A percentile compares a stretch with the other conserved stretches of the same genome.
phyloP scores from a whole-genome alignment of 2,888 invertebrate species.

The Dascillus cervinus region DNA sequence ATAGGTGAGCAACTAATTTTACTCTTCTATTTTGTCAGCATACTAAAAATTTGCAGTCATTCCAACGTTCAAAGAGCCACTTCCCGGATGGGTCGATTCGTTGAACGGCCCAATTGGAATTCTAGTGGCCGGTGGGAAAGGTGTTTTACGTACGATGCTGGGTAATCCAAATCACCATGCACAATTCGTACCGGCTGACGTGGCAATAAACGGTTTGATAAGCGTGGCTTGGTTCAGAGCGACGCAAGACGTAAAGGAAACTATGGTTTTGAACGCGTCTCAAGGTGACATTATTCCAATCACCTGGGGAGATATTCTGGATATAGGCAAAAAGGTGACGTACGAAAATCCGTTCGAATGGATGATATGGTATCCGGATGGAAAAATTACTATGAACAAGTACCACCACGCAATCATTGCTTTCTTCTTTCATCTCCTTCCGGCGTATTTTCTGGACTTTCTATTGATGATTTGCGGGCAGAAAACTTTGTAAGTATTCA shows the following conservation, averaged over 20 bases:
- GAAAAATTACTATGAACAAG: conserved; percentile 56
- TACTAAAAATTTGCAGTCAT: conserved; percentile 50
- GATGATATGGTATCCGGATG: conserved; percentile 68
- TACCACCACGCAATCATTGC: conserved; percentile 55
- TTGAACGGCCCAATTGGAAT: conserved; percentile 77
- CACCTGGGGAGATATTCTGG: conserved; percentile 74
- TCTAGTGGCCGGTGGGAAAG: conserved; percentile 66
- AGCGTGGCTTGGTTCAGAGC: conserved; percentile 57
- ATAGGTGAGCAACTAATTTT: conserved; percentile 59
- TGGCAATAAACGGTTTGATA: conserved; percentile 67
- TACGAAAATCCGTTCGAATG: conserved; percentile 63
- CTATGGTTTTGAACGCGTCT: background rate
- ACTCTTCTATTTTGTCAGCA: conserved; percentile 1
- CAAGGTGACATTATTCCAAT: conserved; percentile 52
- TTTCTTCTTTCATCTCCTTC: conserved; percentile 61
- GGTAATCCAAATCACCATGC: conserved; percentile 51
- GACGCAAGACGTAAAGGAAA: conserved; percentile 1
- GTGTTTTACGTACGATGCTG: conserved; percentile 68
- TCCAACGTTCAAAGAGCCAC: conserved; percentile 61
- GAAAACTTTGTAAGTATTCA: too few species aligned
- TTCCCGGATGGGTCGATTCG: conserved; percentile 80
- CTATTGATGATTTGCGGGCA: conserved; percentile 57
- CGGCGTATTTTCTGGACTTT: conserved; percentile 65
- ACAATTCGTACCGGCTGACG: conserved; percentile 64
- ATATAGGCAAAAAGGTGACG: conserved; percentile 51